Conservation (phyloP, 1,140 invertebrate species). For the Calliopsis andreniformis region DNA sequence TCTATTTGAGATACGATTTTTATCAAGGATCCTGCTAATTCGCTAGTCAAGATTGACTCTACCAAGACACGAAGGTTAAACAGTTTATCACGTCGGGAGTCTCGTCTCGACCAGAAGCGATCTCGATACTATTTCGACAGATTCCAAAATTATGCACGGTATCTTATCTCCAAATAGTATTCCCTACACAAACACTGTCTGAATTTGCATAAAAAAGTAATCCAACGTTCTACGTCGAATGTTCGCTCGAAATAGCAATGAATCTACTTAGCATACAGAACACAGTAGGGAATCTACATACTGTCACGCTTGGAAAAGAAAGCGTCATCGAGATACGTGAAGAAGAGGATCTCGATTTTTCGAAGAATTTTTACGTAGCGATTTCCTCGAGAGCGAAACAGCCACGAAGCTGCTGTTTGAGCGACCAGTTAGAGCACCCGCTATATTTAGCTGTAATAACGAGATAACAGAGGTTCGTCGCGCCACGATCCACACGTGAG, state of each 20-base stretch:
- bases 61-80: background rate
- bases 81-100: background rate
- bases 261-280: too few relatives aligned
- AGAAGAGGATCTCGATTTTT: too few relatives aligned
- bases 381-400: conserved; percentile 7
- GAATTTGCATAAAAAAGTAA: too few relatives aligned
- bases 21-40: background rate
- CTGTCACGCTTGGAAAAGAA: too few relatives aligned
- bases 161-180: too few relatives aligned
- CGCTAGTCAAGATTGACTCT: background rate
- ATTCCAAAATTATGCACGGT: too few relatives aligned
- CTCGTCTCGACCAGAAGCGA: background rate
- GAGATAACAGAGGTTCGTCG: conserved; percentile 56
- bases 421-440: conserved; percentile 48
- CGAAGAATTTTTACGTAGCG: background rate
- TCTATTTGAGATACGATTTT: background rate
- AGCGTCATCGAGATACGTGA: too few relatives aligned
- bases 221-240: too few relatives aligned
- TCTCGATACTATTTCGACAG: too few relatives aligned
- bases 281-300: too few relatives aligned
- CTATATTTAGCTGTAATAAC: conserved; percentile 68
- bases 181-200: too few relatives aligned
- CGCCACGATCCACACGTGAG: conserved; percentile 34
- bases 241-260: too few relatives aligned
- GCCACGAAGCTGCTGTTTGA: conserved; percentile 45